Evolutionary conservation across 2,797 vertebrate genomes (phyloP), one percentile per base, ranked within the genome.

Genomic region (Serranus cabrilla): DNA sequence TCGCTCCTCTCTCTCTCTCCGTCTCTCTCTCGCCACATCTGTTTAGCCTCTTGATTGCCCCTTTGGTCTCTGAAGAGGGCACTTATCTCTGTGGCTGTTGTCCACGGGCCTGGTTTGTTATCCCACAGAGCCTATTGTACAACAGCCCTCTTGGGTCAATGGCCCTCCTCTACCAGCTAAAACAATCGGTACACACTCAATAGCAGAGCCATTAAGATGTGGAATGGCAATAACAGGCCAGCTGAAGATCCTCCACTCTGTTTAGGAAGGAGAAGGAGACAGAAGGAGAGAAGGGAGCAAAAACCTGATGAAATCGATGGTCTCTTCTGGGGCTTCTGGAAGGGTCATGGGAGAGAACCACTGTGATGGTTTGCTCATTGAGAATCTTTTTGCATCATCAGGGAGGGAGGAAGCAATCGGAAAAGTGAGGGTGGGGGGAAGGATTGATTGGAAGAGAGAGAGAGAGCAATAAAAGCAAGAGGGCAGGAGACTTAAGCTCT

Each of bases 161-260:
- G 88, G 76, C 79, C 78, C 57, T 85, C 80, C 74, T 85, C 88
- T 80, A 71, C 78, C 76, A 84, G 72, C 86, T 91, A 88, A 93
- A 92, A 90, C 90, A 93, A 93, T 93, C 91, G 92, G 82, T 76
- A 46, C 43, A 77, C 87, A 84, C 88, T 92, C 90, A 87, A 91
- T 93, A 89, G 86, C 51, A 31, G 71, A 87, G 84, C 82, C 84
- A 92, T 93, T 93, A 92, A 91, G 89, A 91, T 90, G 70, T 78
- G 76, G 68, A 84, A 82, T 76, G 78, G 86, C 83, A 78, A 74
- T 69, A 84, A 82, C 57, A 52, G 66, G 59, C 50, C 64, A 27
- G 68, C 76, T 82, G 81, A 81, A 89, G 90, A 89, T 87, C 51
- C 62, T 77, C 54, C 8, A 20, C 39, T 67, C 20, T 69, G 76